Evolutionary conservation across 2,797 vertebrate genomes (phyloP).

Genomic region (Anas capensis): DNA sequence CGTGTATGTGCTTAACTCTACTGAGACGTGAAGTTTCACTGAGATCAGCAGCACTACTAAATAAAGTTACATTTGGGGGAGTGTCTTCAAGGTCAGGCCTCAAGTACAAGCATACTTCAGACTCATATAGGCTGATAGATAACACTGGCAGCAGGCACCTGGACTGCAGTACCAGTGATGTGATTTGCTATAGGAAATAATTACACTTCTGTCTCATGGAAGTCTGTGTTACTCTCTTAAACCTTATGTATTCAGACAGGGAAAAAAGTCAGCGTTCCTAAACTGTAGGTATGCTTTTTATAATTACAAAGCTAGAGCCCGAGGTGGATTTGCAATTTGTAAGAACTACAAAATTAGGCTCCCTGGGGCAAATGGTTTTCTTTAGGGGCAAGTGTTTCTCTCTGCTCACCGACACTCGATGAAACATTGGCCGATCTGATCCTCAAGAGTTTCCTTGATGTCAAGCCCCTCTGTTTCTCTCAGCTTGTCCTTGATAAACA

Average conservation of each 20-base stretch:
- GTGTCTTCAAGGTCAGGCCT: slow-evolving; percentile 33
- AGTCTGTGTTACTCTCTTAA: not conserved
- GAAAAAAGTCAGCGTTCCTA: not conserved
- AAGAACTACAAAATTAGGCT: not conserved
- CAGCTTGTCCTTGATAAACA: slow-evolving; percentile 78
- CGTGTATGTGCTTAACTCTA: slow-evolving; percentile 8
- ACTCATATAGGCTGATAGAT: not conserved
- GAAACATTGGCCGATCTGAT: slow-evolving; percentile 88
- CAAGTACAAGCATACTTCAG: not conserved
- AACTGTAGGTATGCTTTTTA: not conserved
- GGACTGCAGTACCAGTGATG: not conserved
- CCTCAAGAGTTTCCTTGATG: slow-evolving; percentile 83
- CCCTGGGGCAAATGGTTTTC: not conserved
- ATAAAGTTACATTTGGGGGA: not conserved
- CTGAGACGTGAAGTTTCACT: slow-evolving; percentile 35
- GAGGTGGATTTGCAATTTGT: not conserved
- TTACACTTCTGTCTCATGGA: not conserved
- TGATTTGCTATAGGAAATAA: slow-evolving; percentile 13
- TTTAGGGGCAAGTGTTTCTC: not conserved
- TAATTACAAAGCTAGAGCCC: not conserved
- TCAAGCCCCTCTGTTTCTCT: slow-evolving; percentile 72
- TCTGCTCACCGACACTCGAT: slow-evolving; percentile 85
- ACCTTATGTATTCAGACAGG: not conserved
- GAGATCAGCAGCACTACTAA: slow-evolving; percentile 32
- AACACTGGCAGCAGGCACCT: not conserved